A percentile compares a stretch with the other conserved stretches of the same genome.
phyloP scores from a whole-genome alignment of 2,113 vertebrate species.

The Caloenas nicobarica region DNA sequence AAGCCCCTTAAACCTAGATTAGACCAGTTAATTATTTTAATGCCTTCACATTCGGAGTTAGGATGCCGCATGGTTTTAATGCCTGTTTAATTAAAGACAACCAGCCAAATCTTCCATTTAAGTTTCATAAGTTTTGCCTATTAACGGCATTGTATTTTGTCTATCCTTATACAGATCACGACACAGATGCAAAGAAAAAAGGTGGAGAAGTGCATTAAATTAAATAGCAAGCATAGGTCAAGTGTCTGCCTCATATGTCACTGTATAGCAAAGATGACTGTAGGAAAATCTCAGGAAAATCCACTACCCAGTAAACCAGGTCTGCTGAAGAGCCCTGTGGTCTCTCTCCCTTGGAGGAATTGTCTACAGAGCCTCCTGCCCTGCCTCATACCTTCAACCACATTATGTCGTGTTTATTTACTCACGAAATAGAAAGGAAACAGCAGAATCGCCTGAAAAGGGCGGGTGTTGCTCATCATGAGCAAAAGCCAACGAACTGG shows the following conservation, averaged over 20 bases:
- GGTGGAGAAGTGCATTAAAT: constrained; percentile 64
- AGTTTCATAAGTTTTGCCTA: constrained; percentile 53
- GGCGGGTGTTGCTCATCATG: background rate
- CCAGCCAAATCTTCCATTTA: constrained; percentile 62
- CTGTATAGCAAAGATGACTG: constrained; percentile 62
- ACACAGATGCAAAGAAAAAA: constrained; percentile 31
- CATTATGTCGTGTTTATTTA: background rate
- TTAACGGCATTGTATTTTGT: constrained; percentile 69
- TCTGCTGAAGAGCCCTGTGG: constrained; percentile 23
- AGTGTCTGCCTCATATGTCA: constrained; percentile 75
- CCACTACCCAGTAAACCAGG: constrained; percentile 30
- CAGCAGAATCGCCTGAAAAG: background rate
- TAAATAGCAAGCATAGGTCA: constrained; percentile 71
- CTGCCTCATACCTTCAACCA: background rate
- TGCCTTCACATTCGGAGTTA: constrained; percentile 38
- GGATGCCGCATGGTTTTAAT: constrained; percentile 51
- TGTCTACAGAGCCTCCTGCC: background rate
- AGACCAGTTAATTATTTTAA: constrained; percentile 67
- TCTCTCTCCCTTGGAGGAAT: background rate
- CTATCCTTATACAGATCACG: constrained; percentile 47
- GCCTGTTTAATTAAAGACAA: constrained; percentile 61
- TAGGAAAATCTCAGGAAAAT: constrained; percentile 65
- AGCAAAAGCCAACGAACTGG: background rate
- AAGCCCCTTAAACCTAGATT: constrained; percentile 59
- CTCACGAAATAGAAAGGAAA: background rate